These are phyloP conservation scores for Pseudomyrmex gracilis DNA, from an alignment of 1,140 invertebrate genomes.

Conservation along the genomic window DNA sequence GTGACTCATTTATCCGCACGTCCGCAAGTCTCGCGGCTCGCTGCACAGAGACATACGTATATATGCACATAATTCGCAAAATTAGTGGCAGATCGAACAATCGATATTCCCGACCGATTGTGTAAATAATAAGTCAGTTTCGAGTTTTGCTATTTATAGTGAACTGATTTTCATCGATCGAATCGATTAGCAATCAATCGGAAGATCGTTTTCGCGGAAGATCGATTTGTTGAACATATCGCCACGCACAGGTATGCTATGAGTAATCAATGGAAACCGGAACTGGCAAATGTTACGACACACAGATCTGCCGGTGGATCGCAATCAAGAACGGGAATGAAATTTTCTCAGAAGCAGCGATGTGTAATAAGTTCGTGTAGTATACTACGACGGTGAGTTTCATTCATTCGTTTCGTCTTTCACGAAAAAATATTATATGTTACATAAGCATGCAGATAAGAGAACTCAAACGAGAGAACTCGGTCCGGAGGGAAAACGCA, in stretches of 20 bases:
- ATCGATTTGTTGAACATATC: conserved; percentile 44
- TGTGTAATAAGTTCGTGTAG: conserved; percentile 21
- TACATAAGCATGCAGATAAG: not conserved
- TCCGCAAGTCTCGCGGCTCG: not conserved
- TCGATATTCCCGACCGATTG: no score
- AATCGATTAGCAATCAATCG: conserved; percentile 1
- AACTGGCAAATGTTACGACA: conserved; percentile 49
- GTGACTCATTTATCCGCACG: conserved; percentile 62
- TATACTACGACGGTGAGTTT: conserved; percentile 17
- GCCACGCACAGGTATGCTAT: conserved; percentile 53
- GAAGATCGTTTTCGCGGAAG: conserved; percentile 51
- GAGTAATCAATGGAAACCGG: conserved; percentile 72
- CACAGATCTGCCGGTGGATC: conserved; percentile 44
- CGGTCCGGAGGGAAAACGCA: no score
- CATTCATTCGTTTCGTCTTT: conserved; percentile 54
- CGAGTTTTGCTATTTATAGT: no score
- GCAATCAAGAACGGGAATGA: conserved; percentile 66
- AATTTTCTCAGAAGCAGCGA: conserved; percentile 69
- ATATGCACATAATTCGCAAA: not conserved
- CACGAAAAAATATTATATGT: conserved; percentile 61
- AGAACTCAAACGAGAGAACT: not conserved
- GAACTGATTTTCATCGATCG: not conserved
- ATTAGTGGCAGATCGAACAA: not conserved
- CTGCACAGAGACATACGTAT: not conserved
- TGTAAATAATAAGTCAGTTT: no score